These are phyloP conservation scores for Artemia sinica DNA, from an alignment of 2,888 invertebrate genomes.

Conservation along the genomic window DNA sequence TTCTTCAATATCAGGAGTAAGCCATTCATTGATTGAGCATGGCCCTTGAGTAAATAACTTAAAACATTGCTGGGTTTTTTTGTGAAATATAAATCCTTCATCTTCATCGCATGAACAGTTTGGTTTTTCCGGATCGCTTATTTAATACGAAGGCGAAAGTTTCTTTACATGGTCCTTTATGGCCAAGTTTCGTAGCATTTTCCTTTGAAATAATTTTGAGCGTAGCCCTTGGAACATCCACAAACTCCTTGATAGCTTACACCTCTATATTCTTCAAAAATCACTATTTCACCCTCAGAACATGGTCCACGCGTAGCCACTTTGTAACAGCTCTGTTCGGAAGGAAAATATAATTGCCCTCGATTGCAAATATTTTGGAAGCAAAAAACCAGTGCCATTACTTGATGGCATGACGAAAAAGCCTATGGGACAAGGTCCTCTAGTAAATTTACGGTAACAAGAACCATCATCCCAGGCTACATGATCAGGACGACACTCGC, in stretches of 20 bases:
- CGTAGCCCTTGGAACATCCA: conserved; percentile 37
- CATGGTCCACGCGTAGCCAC: conserved; percentile 63
- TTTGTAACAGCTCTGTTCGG: conserved; percentile 52
- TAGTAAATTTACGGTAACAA: conserved; percentile 59
- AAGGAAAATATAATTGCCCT: conserved; percentile 56
- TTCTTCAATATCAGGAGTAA: conserved; percentile 36
- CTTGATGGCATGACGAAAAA: conserved; percentile 23
- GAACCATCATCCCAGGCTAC: conserved; percentile 41
- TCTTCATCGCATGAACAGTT: conserved; percentile 40
- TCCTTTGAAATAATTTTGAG: conserved; percentile 25
- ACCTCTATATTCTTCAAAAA: conserved; percentile 67
- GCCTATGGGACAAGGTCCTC: conserved; percentile 47
- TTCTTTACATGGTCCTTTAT: conserved; percentile 26
- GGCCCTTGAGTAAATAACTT: conserved; percentile 59
- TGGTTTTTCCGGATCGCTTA: conserved; percentile 24
- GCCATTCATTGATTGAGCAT: conserved; percentile 51
- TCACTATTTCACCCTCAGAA: conserved; percentile 48
- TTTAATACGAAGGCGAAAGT: conserved; percentile 22
- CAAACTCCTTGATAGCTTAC: conserved; percentile 66
- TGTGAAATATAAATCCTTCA: conserved; percentile 45
- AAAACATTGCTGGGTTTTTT: conserved; percentile 45
- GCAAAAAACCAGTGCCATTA: conserved; percentile 16
- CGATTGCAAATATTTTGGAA: conserved; percentile 43
- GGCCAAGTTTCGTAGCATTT: conserved; percentile 26
- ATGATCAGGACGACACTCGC: conserved; percentile 22